Evolutionary conservation across 53 echinoderm and acorn worm genomes (phyloP).

Genomic region (Arbacia lixula): DNA sequence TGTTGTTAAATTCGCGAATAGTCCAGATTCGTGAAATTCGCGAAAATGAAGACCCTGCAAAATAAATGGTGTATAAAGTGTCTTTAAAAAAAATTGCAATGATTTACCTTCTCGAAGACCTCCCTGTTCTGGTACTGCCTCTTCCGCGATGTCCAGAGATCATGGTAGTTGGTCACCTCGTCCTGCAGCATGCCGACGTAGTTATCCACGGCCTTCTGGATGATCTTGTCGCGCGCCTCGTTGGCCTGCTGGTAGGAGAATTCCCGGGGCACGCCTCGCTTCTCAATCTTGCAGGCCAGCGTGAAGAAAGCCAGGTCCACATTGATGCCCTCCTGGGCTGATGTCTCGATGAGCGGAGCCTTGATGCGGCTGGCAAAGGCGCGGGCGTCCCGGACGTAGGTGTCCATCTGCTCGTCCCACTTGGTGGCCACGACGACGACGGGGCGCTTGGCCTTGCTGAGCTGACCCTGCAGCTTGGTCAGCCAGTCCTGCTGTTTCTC

Average conservation of each 20-base stretch:
- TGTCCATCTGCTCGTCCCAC: slow-evolving; percentile 78
- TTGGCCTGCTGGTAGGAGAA: slow-evolving; percentile 70
- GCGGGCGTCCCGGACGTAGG: slow-evolving; percentile 60
- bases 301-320: slow-evolving; percentile 84
- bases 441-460: slow-evolving; percentile 80
- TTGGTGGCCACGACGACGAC: slow-evolving; percentile 83
- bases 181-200: slow-evolving; percentile 65
- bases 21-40: too few species aligned
- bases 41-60: too few species aligned
- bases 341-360: slow-evolving; percentile 80
- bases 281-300: slow-evolving; percentile 79
- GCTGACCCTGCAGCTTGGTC: slow-evolving; percentile 48
- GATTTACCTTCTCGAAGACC: slow-evolving; percentile 57
- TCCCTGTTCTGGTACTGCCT: slow-evolving; percentile 65
- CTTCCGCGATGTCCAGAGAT: slow-evolving; percentile 73
- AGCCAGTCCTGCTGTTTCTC: slow-evolving; percentile 74
- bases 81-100: too few species aligned
- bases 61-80: too few species aligned
- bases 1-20: too few species aligned
- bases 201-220: slow-evolving; percentile 72
- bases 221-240: slow-evolving; percentile 68
- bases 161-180: slow-evolving; percentile 81
- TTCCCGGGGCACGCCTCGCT: slow-evolving; percentile 66
- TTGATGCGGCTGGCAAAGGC: slow-evolving; percentile 52
- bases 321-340: slow-evolving; percentile 83